Conservation (phyloP, 1,140 invertebrate genomes). For the Metaphire vulgaris region DNA sequence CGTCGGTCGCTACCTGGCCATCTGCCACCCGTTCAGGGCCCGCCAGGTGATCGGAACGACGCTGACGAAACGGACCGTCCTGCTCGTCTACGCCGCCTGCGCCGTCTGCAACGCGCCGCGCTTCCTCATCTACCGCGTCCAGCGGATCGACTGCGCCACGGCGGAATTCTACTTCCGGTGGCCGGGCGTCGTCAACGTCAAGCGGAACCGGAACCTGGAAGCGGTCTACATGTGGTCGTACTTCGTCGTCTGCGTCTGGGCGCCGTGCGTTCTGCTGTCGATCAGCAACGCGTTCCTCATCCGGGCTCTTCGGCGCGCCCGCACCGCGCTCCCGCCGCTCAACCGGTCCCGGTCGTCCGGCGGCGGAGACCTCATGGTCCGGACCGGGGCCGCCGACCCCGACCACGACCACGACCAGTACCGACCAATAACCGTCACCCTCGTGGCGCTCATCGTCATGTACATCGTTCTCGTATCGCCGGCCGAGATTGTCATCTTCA, state of each 20-base stretch:
- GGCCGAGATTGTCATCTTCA: constrained; percentile 4
- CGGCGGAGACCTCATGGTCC: no score
- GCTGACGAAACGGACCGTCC: constrained; percentile 38
- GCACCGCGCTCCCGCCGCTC: background rate
- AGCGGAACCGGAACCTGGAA: background rate
- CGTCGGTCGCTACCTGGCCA: constrained; percentile 44
- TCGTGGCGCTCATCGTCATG: constrained; percentile 4
- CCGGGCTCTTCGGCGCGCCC: constrained; percentile 38
- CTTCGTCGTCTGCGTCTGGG: constrained; percentile 32
- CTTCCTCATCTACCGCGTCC: constrained; percentile 39
- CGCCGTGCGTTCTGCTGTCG: constrained; percentile 31
- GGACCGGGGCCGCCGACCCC: no score
- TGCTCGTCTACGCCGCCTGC: constrained; percentile 38
- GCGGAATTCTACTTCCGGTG: constrained; percentile 27
- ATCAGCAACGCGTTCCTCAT: constrained; percentile 35
- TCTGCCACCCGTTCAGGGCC: constrained; percentile 47
- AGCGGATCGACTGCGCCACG: constrained; percentile 32
- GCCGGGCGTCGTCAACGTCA: background rate
- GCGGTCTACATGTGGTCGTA: constrained; percentile 27
- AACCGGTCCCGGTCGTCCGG: background rate
- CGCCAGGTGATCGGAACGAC: constrained; percentile 42
- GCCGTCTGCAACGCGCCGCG: constrained; percentile 40
- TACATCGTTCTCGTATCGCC: constrained; percentile 21
- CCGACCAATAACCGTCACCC: constrained; percentile 21
- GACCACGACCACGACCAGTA: constrained; percentile 19